These are phyloP conservation scores for Athrips mouffetella DNA, from an alignment of 2,888 invertebrate species.

Conservation along the genomic window DNA sequence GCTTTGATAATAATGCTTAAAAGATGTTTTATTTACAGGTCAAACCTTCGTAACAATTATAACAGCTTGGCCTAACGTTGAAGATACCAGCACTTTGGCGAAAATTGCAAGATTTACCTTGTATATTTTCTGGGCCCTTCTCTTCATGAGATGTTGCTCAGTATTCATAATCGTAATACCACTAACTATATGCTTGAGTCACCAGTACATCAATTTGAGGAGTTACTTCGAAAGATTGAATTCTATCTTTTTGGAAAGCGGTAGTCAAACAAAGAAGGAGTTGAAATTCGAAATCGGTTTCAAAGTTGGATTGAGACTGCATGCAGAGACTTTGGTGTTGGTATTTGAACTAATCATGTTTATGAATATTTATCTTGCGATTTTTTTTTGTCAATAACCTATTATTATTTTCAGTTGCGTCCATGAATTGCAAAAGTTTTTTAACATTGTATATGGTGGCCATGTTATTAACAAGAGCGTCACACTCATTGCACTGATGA, in stretches of 20 bases:
- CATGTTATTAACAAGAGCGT: background rate
- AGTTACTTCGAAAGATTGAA: slow-evolving; percentile 36
- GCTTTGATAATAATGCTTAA: no score
- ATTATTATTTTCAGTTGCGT: background rate
- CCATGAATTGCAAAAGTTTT: background rate
- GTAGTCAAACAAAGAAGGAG: slow-evolving; percentile 39
- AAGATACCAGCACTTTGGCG: slow-evolving; percentile 27
- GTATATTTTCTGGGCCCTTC: slow-evolving; percentile 37
- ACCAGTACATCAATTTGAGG: slow-evolving; percentile 36
- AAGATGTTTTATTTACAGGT: slow-evolving; percentile 11
- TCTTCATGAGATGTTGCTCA: slow-evolving; percentile 28
- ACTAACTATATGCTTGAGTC: slow-evolving; percentile 30
- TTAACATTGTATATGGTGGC: background rate
- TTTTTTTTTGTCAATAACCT: no score
- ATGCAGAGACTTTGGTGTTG: slow-evolving; percentile 38
- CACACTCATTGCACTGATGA: background rate
- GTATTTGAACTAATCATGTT: background rate
- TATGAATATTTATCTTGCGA: no score
- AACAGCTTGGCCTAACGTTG: slow-evolving; percentile 37
- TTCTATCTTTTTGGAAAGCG: slow-evolving; percentile 29
- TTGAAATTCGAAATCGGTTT: slow-evolving; percentile 38
- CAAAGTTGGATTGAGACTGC: slow-evolving; percentile 46
- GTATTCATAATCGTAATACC: slow-evolving; percentile 27
- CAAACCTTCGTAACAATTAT: slow-evolving; percentile 34
- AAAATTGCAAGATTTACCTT: slow-evolving; percentile 23